Evolutionary conservation across 2,113 vertebrate species (phyloP).

Genomic region (Oxygymnocypris stewartii): DNA sequence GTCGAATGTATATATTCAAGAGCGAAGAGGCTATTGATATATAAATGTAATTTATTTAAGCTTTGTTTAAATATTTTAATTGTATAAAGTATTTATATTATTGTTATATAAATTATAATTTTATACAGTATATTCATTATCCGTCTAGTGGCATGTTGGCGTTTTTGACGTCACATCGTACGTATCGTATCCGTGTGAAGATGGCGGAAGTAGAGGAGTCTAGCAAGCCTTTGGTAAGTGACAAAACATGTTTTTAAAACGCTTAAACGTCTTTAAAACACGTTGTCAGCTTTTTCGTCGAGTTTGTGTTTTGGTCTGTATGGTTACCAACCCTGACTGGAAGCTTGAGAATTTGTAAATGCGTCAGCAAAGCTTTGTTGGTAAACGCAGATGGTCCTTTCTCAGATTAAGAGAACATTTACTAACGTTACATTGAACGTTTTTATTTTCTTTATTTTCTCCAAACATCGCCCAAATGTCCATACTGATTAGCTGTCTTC

Average conservation of each 20-base stretch:
- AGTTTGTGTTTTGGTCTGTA: background rate
- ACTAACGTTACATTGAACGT: background rate
- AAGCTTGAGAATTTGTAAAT: background rate
- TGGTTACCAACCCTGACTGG: background rate
- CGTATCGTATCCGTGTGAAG: conserved; percentile 54
- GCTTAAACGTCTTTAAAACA: background rate
- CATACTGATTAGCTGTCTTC: background rate
- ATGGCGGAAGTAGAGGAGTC: conserved; percentile 74
- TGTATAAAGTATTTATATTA: background rate
- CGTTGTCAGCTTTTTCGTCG: background rate
- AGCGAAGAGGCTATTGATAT: too few species aligned
- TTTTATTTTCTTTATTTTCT: background rate
- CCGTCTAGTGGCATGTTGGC: background rate
- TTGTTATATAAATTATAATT: background rate
- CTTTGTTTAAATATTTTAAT: background rate
- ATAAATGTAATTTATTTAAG: too few species aligned
- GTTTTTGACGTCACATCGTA: conserved; percentile 36
- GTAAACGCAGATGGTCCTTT: conserved; percentile 9
- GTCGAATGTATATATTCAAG: too few species aligned
- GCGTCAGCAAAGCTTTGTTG: background rate
- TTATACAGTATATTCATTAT: background rate
- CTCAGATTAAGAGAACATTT: background rate
- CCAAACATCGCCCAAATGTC: background rate
- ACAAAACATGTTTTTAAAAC: background rate
- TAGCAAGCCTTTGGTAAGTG: conserved; percentile 66